Base-by-base conservation (phyloP, 2,797 vertebrate species). In the Pampus argenteus region DNA sequence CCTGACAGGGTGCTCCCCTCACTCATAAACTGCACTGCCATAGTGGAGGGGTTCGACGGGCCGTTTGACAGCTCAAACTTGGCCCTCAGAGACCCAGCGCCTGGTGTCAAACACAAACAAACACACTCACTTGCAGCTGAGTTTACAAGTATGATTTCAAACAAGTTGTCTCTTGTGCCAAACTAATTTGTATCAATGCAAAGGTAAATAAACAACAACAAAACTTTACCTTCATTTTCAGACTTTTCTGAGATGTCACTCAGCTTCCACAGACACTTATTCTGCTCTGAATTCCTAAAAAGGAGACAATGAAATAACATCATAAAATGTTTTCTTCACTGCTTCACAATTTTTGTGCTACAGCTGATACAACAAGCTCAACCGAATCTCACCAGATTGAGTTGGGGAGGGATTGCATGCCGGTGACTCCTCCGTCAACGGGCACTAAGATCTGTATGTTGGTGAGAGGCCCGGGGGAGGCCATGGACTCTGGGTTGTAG, bases 401-500 rank as follows among this genome's bases (percentile, higher is more conserved):
- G 84, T 86, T 93, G 40, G 98, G 98, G 70, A 99, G 93, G 2
- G 98, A 97, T 45, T 99, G 98, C 97, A 98, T 96, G 86, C 86
- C 93, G 74, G 93, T 96, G 82, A 99, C 98, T 34, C 96, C 96
- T 61, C 98, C 98, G 31, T 95, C 96, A 5, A 99, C 95, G 1
- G 97, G 96, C 50, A 99, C 95, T 20, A 98, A 87, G 88, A 99
- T 95, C 89, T 99, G 98, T 6, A 99, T 86, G 52, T 95, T 97
- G 71, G 94, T 94, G 38, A 99, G 95, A 1, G 92, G 85, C 49
- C 94, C 93, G 0, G 97, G 96, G 2, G 85, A 74, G 25, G 90
- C 93, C 97, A 99, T 98, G 74, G 97, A 95, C 60, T 97, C 96
- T 0, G 98, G 97, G 88, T 99, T 99, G 83, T 98, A 99, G 55